Base-by-base conservation (phyloP, 2,797 vertebrate species). In the Paedocypris micromegethes region DNA sequence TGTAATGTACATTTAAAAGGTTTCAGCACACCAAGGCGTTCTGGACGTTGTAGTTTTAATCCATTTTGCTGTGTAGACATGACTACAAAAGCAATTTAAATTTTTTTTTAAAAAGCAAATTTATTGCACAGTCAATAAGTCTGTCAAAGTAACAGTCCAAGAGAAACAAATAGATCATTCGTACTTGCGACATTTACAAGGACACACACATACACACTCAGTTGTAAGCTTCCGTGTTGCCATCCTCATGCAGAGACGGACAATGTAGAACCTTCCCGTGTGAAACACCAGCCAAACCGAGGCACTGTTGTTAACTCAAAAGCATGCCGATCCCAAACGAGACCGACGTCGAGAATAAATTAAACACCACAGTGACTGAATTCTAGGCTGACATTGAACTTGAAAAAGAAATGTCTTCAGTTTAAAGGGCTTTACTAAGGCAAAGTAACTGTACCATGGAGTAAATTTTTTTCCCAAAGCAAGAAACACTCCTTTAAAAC, bases 281-380 rank as follows among this genome's bases (percentile, higher is more conserved):
- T 7, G 37, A 23, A 8, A 46, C 58, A n/a, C 0, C 75, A 75
- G 48, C 67, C 45, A 8, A 67, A 50, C 73, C 41, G 75, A 83
- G 62, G 73, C 72, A 78, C 72, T 53, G 58, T 50, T 51, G 71
- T 60, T 68, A 52, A 67, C 48, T 56, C 5, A 73, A 50, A 58
- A 77, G 77, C 86, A 86, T 88, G 85, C 84, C 86, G 51, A 81
- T 72, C 60, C 63, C 42, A 51, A 68, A 67, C 6, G 4, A 49
- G 9, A 8, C 45, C 42, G 47, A 9, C 50, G 4, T 9, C 23
- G 23, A 23, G 23, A 23, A 23, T 23, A 23, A 23, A 23, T 23
- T 23, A 23, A 23, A 23, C 23, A 23, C 23, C 23, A 23, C 52
- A 6, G 5, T 40, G 59, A 53, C n/a, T 23, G 37, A 59, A 70